Evolutionary conservation across 2,113 vertebrate species (phyloP).

Genomic region (Neofelis nebulosa): DNA sequence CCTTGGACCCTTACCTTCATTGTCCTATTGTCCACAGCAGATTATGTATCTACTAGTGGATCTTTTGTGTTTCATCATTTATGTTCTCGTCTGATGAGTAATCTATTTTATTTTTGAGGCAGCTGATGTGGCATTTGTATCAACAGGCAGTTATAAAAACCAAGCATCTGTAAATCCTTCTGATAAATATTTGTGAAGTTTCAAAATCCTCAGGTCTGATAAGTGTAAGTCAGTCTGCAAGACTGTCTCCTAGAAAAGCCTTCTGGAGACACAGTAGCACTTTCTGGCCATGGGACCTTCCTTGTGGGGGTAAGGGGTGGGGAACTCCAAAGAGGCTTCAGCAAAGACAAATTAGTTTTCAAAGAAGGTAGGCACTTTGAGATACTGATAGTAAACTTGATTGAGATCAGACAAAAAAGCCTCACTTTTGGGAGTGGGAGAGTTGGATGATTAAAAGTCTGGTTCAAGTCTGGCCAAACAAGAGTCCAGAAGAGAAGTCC

Average conservation of each 20-base stretch:
- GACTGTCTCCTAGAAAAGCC: conserved; percentile 55
- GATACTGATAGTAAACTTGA: neutral
- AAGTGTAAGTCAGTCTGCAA: neutral
- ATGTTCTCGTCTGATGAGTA: neutral
- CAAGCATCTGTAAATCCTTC: conserved; percentile 58
- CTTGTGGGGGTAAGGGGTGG: neutral
- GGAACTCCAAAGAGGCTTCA: neutral
- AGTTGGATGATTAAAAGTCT: neutral
- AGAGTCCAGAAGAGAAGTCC: neutral
- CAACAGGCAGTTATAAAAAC: conserved; percentile 54
- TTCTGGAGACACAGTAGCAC: conserved; percentile 1
- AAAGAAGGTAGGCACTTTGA: neutral
- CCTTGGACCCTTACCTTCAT: neutral
- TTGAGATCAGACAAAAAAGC: neutral
- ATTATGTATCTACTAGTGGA: neutral
- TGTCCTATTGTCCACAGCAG: neutral
- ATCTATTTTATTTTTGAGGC: conserved; percentile 30
- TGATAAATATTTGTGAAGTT: conserved; percentile 73
- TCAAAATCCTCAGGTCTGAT: conserved; percentile 54
- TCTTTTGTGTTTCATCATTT: neutral
- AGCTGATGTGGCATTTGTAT: conserved; percentile 25
- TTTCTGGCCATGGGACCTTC: neutral
- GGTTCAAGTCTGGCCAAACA: neutral
- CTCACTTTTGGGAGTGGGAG: neutral
- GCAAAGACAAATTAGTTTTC: neutral